phyloP scores from a whole-genome alignment of 2,113 vertebrate species.

The Leiothrix lutea region DNA sequence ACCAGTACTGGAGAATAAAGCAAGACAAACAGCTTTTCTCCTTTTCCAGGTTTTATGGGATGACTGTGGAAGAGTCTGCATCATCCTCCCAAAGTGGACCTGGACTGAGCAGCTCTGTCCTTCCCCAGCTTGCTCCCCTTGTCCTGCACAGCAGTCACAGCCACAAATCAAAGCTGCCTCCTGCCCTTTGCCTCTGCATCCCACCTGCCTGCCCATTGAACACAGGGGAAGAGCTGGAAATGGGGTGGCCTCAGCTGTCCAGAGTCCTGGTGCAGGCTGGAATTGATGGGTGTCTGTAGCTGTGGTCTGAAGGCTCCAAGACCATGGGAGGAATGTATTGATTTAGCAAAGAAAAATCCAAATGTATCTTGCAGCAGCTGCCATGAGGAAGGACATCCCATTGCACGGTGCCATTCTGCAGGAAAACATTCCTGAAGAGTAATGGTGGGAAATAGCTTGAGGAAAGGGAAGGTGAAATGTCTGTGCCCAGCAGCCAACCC shows the following conservation, averaged over 20 bases:
- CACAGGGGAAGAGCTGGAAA: not conserved
- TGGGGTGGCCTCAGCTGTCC: not conserved
- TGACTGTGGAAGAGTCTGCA: not conserved
- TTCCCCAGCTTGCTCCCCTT: not conserved
- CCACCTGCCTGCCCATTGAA: not conserved
- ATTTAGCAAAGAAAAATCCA: not conserved
- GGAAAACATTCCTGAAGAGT: not conserved
- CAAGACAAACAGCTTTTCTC: not conserved
- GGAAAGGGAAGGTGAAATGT: rapidly evolving
- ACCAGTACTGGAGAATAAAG: not conserved
- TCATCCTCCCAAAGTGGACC: not conserved
- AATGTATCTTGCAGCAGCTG: not conserved
- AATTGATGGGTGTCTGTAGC: not conserved
- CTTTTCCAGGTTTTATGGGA: not conserved
- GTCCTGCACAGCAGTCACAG: not conserved
- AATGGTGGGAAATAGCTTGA: not conserved
- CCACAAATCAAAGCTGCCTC: not conserved
- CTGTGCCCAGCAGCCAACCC: not conserved
- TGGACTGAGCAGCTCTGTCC: rapidly evolving
- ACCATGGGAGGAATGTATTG: not conserved
- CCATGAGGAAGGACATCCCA: not conserved
- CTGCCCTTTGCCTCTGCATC: not conserved
- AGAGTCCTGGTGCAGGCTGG: not conserved
- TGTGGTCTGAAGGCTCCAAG: not conserved
- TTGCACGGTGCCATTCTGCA: rapidly evolving